A percentile compares a stretch with the other conserved stretches of the same genome.
phyloP scores from a whole-genome alignment of 1,140 invertebrate genomes.

The Lasaia peninsularis region DNA sequence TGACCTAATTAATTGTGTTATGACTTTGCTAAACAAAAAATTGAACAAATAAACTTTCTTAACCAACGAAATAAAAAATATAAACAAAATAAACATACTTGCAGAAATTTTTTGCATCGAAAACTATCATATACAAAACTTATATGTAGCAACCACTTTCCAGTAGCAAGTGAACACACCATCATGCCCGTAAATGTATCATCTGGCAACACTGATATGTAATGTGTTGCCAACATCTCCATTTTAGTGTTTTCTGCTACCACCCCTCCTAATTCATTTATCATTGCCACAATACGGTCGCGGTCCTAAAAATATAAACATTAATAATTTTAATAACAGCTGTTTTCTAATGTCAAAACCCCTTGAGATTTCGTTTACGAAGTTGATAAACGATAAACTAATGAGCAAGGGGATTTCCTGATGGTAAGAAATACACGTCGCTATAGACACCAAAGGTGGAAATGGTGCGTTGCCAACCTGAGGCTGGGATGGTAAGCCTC shows the following conservation, averaged over 20 bases:
- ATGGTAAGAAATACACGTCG: too few relatives aligned
- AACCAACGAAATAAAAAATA: background rate
- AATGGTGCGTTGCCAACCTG: too few relatives aligned
- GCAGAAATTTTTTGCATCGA: slow-evolving; percentile 62
- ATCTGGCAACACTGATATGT: slow-evolving; percentile 58
- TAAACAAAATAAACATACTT: slow-evolving; percentile 33
- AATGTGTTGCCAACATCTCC: slow-evolving; percentile 71
- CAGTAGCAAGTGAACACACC: slow-evolving; percentile 65
- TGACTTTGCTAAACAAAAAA: too few relatives aligned
- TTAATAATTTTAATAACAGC: background rate
- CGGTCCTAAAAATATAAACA: slow-evolving; percentile 43
- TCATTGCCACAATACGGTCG: slow-evolving; percentile 58
- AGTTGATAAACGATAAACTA: too few relatives aligned
- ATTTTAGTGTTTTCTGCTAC: slow-evolving; percentile 71
- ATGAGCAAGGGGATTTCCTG: too few relatives aligned
- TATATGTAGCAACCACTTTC: slow-evolving; percentile 61
- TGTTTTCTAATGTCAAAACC: too few relatives aligned
- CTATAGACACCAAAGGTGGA: too few relatives aligned
- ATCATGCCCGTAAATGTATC: slow-evolving; percentile 70
- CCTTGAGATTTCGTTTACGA: too few relatives aligned
- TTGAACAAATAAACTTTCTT: too few relatives aligned
- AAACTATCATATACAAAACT: slow-evolving; percentile 67
- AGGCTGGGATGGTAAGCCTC: too few relatives aligned
- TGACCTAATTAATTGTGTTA: too few relatives aligned
- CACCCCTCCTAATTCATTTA: slow-evolving; percentile 61